Evolutionary conservation across 2,113 vertebrate genomes (phyloP).

Genomic region (Aldabrachelys gigantea): DNA sequence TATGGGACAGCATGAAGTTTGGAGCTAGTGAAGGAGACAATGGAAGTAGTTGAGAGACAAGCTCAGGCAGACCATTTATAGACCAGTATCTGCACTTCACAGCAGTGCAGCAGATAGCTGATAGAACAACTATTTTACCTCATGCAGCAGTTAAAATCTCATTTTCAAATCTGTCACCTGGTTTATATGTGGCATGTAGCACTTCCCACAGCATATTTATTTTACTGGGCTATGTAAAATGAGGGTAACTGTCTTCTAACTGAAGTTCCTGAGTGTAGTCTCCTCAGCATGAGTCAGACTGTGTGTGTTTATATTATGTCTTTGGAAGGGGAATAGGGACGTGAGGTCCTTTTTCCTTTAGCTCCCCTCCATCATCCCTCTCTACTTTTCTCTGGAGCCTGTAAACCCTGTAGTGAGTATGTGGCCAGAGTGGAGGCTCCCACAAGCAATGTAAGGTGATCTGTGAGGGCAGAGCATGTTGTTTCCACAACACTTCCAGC

Average conservation of each 20-base stretch:
- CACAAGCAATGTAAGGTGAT: background rate
- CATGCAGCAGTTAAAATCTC: background rate
- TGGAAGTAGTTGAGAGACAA: background rate
- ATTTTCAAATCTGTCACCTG: background rate
- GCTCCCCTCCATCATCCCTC: fast-evolving
- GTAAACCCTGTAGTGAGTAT: background rate
- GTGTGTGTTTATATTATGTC: background rate
- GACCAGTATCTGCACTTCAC: background rate
- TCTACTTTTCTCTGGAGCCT: background rate
- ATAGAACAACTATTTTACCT: background rate
- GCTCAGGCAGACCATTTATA: background rate
- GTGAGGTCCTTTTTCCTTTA: background rate
- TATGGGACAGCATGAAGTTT: background rate
- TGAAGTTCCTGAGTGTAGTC: background rate
- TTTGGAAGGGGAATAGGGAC: background rate
- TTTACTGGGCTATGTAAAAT: background rate
- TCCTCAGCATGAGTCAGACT: background rate
- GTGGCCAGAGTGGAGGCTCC: background rate
- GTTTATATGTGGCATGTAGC: background rate
- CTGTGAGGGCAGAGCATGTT: background rate
- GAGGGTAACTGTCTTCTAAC: background rate
- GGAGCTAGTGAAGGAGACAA: background rate
- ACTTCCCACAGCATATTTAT: background rate
- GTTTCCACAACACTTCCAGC: fast-evolving
- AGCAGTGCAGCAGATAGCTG: fast-evolving